phyloP scores from a whole-genome alignment of 1,140 invertebrate genomes.

The Orchesella cincta region DNA sequence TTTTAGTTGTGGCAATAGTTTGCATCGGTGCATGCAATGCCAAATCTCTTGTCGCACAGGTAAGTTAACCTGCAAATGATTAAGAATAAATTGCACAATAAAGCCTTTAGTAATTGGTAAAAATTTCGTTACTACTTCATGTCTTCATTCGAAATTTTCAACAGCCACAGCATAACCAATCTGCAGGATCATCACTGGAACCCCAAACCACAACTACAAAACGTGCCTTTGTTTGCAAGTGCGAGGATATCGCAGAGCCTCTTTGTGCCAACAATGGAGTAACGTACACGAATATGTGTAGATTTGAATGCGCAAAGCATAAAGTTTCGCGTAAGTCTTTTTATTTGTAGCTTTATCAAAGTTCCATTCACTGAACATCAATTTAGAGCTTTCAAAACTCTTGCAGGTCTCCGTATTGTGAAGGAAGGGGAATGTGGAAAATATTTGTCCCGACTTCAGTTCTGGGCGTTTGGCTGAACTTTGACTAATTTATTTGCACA shows the following conservation, averaged over 20 bases:
- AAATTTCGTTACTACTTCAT: too few species aligned
- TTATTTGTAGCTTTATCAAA: background rate
- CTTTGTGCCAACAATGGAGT: slow-evolving; percentile 18
- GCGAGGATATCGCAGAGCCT: background rate
- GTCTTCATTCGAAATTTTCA: too few species aligned
- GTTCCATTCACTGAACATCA: background rate
- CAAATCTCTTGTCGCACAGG: too few species aligned
- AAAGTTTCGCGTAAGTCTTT: background rate
- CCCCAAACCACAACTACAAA: background rate
- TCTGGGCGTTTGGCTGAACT: background rate
- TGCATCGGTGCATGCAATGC: too few species aligned
- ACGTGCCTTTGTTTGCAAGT: background rate
- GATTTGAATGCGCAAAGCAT: slow-evolving; percentile 23
- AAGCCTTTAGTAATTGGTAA: too few species aligned
- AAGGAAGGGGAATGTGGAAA: slow-evolving; percentile 11
- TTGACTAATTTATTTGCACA: too few species aligned
- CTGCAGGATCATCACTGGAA: too few species aligned
- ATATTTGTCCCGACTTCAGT: background rate
- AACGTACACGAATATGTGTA: background rate
- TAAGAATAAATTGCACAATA: too few species aligned
- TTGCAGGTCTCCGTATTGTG: background rate
- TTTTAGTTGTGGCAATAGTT: too few species aligned
- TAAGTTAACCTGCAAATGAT: too few species aligned
- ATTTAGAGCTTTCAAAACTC: background rate
- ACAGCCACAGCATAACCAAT: too few species aligned